Base-by-base conservation (phyloP, 2,113 vertebrate species). In the Dunckerocampus dactyliophorus region DNA sequence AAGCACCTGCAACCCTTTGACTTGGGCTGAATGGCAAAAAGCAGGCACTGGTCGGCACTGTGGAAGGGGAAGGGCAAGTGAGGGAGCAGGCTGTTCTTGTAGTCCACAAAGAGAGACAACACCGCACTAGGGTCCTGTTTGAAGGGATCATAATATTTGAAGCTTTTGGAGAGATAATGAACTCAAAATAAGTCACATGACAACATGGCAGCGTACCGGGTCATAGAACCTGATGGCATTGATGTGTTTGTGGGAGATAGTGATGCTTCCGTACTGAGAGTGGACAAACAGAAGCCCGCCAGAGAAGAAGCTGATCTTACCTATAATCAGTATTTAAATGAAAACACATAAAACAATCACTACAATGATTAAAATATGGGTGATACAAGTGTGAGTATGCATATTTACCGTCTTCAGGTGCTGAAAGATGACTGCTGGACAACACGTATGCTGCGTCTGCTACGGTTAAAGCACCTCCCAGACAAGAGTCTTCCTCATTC, bases 221-320 rank as follows among this genome's bases (percentile, higher is more conserved):
- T 95, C 90, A 65, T 90, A 95, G 77, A 97, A 88, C 55, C 82
- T 91, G 74, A 96, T 59, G 39, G 80, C 87, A 52, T 62, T 86
- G 88, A 96, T 89, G 50, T 95, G 94, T 56, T 77, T 87, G 88
- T 90, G 95, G 60, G 93, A 84, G 76, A 98, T 82, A 61, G 90
- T 88, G 31, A 98, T 86, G 77, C 89, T 91, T 60, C 95, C 94
- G 0, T 89, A 90, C 71, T 88, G 92, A 60, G 90, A 89, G 65
- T 94, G 90, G 67, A 89, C 77, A 62, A 98, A 97, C 20, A 98
- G 89, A 70, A 98, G 74, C 24, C 96, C 96, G 45, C 91, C 87
- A 0, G 94, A 92, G 76, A 97, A 96, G 91, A 97, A 97, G 65
- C 88, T 73, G 11, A 98, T 54, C 80, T 93, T 97, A 20, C 95